These are phyloP conservation scores for Dicrurus megarhynchus DNA, from an alignment of 2,113 vertebrate species.

Conservation along the genomic window DNA sequence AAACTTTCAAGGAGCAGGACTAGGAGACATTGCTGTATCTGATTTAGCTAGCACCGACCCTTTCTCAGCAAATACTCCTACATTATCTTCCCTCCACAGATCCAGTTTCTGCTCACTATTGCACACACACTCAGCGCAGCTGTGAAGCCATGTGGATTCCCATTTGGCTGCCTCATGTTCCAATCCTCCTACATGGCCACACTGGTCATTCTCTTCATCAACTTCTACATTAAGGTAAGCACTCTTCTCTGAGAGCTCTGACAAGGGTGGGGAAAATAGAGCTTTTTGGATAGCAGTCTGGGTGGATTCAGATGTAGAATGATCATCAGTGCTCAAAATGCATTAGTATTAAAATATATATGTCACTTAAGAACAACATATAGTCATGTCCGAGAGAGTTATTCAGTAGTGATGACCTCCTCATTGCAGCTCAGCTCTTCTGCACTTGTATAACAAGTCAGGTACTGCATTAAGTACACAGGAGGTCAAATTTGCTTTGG, in stretches of 20 bases:
- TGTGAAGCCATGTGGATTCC: constrained; percentile 84
- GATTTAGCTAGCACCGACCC: not conserved
- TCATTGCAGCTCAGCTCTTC: not conserved
- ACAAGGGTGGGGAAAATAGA: rapidly evolving
- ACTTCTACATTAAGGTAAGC: constrained; percentile 87
- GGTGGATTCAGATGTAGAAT: not conserved
- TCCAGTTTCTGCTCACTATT: constrained; percentile 87
- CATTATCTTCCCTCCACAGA: constrained; percentile 37
- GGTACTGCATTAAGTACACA: not conserved
- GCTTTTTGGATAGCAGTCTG: not conserved
- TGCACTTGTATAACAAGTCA: not conserved
- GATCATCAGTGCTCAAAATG: not conserved
- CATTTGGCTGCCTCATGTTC: constrained; percentile 85
- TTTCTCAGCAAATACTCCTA: not conserved
- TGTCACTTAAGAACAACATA: not conserved
- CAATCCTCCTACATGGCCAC: constrained; percentile 88
- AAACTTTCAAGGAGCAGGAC: not conserved
- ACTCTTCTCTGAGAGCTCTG: not conserved
- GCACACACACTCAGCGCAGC: constrained; percentile 83
- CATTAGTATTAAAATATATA: not conserved
- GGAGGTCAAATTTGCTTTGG: not conserved
- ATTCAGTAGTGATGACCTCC: not conserved
- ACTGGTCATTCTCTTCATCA: constrained; percentile 83
- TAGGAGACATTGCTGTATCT: not conserved
- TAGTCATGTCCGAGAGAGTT: no score